A percentile compares a stretch with the other conserved stretches of the same genome.
Conservation (phyloP, 2,888 invertebrate genomes). For the Eupithecia pulchellata region DNA sequence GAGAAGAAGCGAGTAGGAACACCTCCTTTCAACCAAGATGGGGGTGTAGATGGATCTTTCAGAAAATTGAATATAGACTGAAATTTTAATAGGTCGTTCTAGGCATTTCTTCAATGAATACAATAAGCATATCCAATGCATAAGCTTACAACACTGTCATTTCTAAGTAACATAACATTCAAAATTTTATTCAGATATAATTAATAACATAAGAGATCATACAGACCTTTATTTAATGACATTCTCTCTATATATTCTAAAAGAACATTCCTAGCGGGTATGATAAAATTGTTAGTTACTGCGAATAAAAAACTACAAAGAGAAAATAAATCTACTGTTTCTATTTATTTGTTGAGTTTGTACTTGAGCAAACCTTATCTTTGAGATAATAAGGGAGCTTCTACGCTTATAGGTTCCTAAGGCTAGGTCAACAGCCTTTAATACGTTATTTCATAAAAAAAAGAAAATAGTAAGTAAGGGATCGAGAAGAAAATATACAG, state of each 20-base stretch:
- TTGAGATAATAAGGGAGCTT: not conserved
- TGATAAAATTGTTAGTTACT: too few relatives aligned
- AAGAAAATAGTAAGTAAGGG: not conserved
- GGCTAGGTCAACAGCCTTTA: not conserved
- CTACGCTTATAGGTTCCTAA: too few relatives aligned
- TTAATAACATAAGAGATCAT: not conserved
- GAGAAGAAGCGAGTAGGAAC: constrained; percentile 83
- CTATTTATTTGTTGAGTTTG: not conserved
- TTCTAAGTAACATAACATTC: too few relatives aligned
- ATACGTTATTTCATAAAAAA: not conserved
- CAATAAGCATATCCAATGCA: not conserved
- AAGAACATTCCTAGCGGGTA: too few relatives aligned
- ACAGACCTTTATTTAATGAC: too few relatives aligned
- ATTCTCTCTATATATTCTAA: too few relatives aligned
- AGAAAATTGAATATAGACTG: constrained; percentile 83
- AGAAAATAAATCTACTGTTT: not conserved
- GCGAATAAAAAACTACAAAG: too few relatives aligned
- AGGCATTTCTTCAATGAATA: not conserved
- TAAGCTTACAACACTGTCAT: too few relatives aligned
- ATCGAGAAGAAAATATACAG: not conserved
- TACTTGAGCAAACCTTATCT: not conserved
- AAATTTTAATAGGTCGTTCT: constrained; percentile 29
- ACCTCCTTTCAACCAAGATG: constrained; percentile 73
- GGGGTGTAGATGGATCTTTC: constrained; percentile 83
- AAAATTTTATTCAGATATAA: not conserved